phyloP scores from a whole-genome alignment of 37 sponge, comb jelly and placozoan genomes.

The Bolinopsis microptera region DNA sequence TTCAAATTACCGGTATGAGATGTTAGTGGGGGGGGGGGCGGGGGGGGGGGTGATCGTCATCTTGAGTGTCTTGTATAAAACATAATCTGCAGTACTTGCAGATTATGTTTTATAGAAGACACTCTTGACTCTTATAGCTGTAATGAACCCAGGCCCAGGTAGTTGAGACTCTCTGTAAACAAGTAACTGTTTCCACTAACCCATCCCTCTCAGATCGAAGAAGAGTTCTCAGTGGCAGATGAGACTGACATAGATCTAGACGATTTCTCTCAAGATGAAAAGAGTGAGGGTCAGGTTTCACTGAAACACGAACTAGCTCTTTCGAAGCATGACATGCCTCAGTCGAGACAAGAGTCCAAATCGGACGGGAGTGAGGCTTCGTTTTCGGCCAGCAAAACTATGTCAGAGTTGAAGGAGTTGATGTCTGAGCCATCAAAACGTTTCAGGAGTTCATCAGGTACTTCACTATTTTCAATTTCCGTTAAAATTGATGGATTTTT shows the following conservation, averaged over 20 bases:
- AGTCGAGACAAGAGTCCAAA: neutral
- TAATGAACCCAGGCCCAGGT: too few species aligned
- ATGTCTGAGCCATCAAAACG: constrained; percentile 38
- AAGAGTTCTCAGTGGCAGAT: constrained; percentile 1
- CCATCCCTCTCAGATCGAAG: constrained; percentile 67
- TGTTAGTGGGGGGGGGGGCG: neutral
- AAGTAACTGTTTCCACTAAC: too few species aligned
- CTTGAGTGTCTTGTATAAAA: too few species aligned
- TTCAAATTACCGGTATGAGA: neutral
- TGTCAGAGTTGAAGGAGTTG: constrained; percentile 47
- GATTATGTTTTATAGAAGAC: too few species aligned
- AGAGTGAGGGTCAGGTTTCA: neutral
- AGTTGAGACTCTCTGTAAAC: too few species aligned
- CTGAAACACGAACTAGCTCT: neutral
- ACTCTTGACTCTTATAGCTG: too few species aligned
- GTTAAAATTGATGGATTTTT: too few species aligned
- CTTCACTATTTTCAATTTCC: neutral
- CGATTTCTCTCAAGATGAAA: constrained; percentile 29
- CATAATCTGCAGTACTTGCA: too few species aligned
- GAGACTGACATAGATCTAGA: constrained; percentile 14
- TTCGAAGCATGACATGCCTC: neutral
- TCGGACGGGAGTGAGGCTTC: neutral
- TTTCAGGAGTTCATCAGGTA: constrained; percentile 10
- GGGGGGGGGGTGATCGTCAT: neutral
- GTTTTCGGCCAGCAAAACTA: constrained; percentile 22